Evolutionary conservation across 2,888 invertebrate species (phyloP), one percentile per base, ranked within the genome.

Genomic region (Blomia tropicalis): DNA sequence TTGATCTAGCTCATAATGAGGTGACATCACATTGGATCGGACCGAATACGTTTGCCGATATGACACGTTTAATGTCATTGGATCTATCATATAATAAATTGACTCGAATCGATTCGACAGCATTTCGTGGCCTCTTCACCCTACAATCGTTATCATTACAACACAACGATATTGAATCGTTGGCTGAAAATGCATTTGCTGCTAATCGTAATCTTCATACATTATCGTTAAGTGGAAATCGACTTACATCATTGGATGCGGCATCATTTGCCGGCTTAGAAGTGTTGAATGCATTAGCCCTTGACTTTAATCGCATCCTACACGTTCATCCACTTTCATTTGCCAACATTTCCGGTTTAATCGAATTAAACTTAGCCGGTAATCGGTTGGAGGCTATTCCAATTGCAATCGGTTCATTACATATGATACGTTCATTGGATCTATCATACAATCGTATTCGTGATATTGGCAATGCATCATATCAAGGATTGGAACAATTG

Each of bases 131-230:
- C 70, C 78, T 90, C 65, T 88, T 88, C 71, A 87, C 86, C 25
- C 76, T 91, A 64, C 85, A 88, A 75, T 83, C 85, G 67, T 77
- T 91, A 53, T 87, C 88, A 72, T 78, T 91, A 67, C 85, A 88
- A 68, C 82, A 86, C 73, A 91, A 91, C 72, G 80, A 82, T 71
- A 76, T 91, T 62, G 86, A 87, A 72, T 83, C 80, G 65, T 84
- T 91, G 66, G 84, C 85, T 5, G 85, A 87, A 5, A 85, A 88
- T 70, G 87, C 89, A 1, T 91, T 91, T 73, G 81, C 87, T 43
- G 86, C 89, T 2, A 85, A 90, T 83, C 88, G 86, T 73, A 90
- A 91, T 76, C 78, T 91, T 65, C 90, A 91, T 74, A 89, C 89
- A 7, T 77, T 91, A 69, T 81, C 88, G 64, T 77, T 91, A 68